phyloP scores from a whole-genome alignment of 2,113 vertebrate species.

The Saccopteryx leptura region DNA sequence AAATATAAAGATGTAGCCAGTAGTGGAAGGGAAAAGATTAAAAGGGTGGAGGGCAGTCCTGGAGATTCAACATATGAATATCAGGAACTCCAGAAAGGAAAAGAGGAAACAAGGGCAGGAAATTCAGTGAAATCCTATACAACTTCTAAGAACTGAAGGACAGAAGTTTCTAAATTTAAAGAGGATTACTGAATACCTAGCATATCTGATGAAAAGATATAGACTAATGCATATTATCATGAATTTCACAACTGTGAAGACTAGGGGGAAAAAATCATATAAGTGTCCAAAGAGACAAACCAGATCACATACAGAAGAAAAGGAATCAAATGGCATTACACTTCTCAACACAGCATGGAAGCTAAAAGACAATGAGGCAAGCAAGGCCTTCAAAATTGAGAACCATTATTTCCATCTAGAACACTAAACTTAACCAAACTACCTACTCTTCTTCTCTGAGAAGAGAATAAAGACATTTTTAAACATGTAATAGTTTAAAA shows the following conservation, averaged over 20 bases:
- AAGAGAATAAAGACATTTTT: conserved; percentile 55
- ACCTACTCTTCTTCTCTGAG: conserved; percentile 30
- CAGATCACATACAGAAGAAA: conserved; percentile 35
- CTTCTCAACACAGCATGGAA: background rate
- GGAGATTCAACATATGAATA: background rate
- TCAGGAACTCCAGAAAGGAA: background rate
- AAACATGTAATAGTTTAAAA: conserved; percentile 51
- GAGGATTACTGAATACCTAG: background rate
- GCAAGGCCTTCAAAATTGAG: conserved; percentile 51
- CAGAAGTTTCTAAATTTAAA: conserved; percentile 48
- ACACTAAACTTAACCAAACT: conserved; percentile 24
- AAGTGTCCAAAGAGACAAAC: conserved; percentile 46
- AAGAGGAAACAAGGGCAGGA: conserved; percentile 23
- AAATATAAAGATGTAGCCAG: background rate
- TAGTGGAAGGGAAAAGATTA: background rate
- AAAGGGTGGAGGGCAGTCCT: background rate
- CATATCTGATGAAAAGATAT: conserved; percentile 46
- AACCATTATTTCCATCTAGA: conserved; percentile 51
- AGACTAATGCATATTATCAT: background rate
- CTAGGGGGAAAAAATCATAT: background rate
- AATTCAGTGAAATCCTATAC: conserved; percentile 22
- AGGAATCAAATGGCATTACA: background rate
- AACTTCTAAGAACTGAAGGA: conserved; percentile 46
- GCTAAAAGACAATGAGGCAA: background rate
- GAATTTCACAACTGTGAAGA: conserved; percentile 54